Evolutionary conservation across 1,140 invertebrate species (phyloP), one percentile per base, ranked within the genome.

Genomic region (Phortica variegata): DNA sequence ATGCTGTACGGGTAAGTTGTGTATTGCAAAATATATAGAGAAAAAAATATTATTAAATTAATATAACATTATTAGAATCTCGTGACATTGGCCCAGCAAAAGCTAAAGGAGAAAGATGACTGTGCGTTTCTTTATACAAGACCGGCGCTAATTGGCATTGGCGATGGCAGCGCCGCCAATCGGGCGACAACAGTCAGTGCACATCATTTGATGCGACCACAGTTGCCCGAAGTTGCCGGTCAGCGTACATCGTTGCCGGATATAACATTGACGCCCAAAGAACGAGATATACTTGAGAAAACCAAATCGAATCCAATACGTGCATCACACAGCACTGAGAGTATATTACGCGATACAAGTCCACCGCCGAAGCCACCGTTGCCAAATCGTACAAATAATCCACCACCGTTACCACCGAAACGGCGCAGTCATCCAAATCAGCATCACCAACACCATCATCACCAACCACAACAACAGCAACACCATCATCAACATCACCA

Each of bases 351-450:
- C 49, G 82, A 85, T 76, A 79, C 80, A 56, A 82, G 81, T 77
- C 78, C 74, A 44, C 91, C 91, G 41, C 91, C 91, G 3, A 95
- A 95, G 78, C 92, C 92, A 34, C 91, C 91, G 34, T 77, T 90
- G 54, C 88, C 89, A 40, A 81, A 83, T 60, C 79, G 72, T 20
- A 45, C 53, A 18, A 65, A 54, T 39, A 80, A 75, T 51, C 86
- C 86, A 17, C 89, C 86, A 51, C 88, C 88, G 8, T 68, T 90
- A 42, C 89, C 88, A n/a, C 87, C 87, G 17, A 90, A 90, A 73
- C 82, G 84, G 65, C 81, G 81, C 65, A 79, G 78, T 37, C 65
- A 77, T 33, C 68, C 58, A 13, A 76, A 79, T 43, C 60, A 68
- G 17, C 77, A 81, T 58, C 75, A 78, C 34, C 21, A 49, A 36